A percentile compares a stretch with the other conserved stretches of the same genome.
Evolutionary conservation across 2,888 invertebrate species (phyloP).

Genomic region (Apodemia duryi): DNA sequence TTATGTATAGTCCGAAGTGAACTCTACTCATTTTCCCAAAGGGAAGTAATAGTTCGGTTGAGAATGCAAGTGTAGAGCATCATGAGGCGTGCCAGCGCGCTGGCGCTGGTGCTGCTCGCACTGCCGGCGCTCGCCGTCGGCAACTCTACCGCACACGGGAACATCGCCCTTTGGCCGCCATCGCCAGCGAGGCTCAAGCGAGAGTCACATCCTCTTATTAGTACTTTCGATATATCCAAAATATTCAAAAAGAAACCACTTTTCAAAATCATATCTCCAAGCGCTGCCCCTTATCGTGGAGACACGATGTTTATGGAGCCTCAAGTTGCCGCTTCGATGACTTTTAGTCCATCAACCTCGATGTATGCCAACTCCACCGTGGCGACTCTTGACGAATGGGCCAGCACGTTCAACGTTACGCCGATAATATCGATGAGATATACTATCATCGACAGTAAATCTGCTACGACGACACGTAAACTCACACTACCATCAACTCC

Average conservation of each 20-base stretch:
- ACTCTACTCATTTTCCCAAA: too few species aligned
- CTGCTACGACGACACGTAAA: background rate
- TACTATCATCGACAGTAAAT: background rate
- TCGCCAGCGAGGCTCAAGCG: conserved; percentile 31
- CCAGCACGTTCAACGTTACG: background rate
- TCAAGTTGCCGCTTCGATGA: conserved; percentile 17
- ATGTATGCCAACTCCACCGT: background rate
- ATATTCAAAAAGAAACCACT: conserved; percentile 49
- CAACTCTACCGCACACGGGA: background rate
- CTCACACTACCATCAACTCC: background rate
- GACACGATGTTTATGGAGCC: conserved; percentile 15
- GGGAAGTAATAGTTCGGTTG: too few species aligned
- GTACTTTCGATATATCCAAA: conserved; percentile 57
- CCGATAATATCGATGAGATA: background rate
- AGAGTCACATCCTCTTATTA: conserved; percentile 52
- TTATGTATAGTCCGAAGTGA: too few species aligned
- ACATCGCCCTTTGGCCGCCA: too few species aligned
- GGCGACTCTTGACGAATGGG: background rate
- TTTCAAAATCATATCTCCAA: conserved; percentile 36
- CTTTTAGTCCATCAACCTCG: background rate
- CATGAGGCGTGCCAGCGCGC: conserved; percentile 29
- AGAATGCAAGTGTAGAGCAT: conserved; percentile 20
- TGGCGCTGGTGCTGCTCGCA: conserved; percentile 27
- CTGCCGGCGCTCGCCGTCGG: conserved; percentile 19
- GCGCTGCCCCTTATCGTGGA: conserved; percentile 41